Conservation (phyloP, 2,113 vertebrate species). For the Dasyprocta punctata region DNA sequence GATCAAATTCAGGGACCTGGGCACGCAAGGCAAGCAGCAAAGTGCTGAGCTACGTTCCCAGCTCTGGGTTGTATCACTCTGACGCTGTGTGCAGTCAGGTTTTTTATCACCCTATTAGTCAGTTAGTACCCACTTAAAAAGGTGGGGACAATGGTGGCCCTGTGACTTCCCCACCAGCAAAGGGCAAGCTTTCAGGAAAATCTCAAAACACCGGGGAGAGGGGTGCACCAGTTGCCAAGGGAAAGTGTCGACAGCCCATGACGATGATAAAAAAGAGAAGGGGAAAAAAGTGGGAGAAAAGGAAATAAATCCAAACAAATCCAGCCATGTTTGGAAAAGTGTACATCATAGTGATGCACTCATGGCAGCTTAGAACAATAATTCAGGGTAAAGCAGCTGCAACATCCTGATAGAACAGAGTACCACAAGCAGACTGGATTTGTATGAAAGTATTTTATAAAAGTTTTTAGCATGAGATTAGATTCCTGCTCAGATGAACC, state of each 20-base stretch:
- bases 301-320: not conserved
- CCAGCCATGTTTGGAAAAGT: not conserved
- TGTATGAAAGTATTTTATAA: not conserved
- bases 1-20: not conserved
- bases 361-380: not conserved
- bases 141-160: fast-evolving
- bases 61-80: not conserved
- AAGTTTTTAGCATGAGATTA: not conserved
- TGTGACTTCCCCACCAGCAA: not conserved
- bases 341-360: not conserved
- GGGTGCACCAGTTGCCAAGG: not conserved
- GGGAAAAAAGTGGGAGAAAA: not conserved
- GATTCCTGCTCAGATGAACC: not conserved
- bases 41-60: not conserved
- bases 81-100: too few species aligned
- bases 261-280: not conserved
- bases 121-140: not conserved
- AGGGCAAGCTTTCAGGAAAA: not conserved
- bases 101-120: not conserved
- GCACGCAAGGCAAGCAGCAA: not conserved
- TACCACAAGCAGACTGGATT: not conserved
- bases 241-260: not conserved
- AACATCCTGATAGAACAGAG: not conserved
- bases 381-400: not conserved
- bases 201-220: not conserved